Percentiles rank a stretch among this genome's conserved stretches.
Evolutionary conservation across 1,140 invertebrate genomes (phyloP).

Genomic region (Calosoma granatense): DNA sequence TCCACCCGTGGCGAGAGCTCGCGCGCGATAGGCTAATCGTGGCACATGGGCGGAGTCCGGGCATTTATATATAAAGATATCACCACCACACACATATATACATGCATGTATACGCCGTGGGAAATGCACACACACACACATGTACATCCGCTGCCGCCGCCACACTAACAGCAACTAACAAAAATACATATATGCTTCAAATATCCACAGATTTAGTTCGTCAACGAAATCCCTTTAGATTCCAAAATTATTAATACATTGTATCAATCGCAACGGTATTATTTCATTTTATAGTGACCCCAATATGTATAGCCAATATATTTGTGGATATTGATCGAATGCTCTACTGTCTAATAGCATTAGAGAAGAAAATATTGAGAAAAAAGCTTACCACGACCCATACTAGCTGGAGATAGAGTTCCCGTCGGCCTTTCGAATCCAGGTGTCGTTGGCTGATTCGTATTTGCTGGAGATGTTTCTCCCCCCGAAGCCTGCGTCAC

Average conservation of each 20-base stretch:
- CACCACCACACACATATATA: not conserved
- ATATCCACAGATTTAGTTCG: too few relatives aligned
- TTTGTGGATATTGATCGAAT: too few relatives aligned
- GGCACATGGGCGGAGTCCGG: not conserved
- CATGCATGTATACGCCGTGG: not conserved
- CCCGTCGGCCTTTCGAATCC: conserved; percentile 36
- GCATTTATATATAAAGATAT: not conserved
- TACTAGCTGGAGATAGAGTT: conserved; percentile 59
- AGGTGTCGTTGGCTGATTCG: conserved; percentile 26
- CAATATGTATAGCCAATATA: too few relatives aligned
- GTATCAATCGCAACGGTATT: too few relatives aligned
- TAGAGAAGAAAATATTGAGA: too few relatives aligned
- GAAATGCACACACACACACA: not conserved
- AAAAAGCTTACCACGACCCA: conserved; percentile 57
- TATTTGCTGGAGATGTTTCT: conserved; percentile 20
- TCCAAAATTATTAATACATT: too few relatives aligned
- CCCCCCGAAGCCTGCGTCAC: conserved; percentile 6
- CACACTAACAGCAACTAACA: too few relatives aligned
- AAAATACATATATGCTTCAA: too few relatives aligned
- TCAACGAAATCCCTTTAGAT: too few relatives aligned
- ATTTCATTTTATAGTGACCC: too few relatives aligned
- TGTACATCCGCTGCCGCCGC: not conserved
- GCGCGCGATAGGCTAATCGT: conserved; percentile 10
- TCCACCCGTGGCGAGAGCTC: not conserved
- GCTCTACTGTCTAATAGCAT: too few relatives aligned